Evolutionary conservation across 2,797 vertebrate species (phyloP).

Genomic region (Cephalopachus bancanus): DNA sequence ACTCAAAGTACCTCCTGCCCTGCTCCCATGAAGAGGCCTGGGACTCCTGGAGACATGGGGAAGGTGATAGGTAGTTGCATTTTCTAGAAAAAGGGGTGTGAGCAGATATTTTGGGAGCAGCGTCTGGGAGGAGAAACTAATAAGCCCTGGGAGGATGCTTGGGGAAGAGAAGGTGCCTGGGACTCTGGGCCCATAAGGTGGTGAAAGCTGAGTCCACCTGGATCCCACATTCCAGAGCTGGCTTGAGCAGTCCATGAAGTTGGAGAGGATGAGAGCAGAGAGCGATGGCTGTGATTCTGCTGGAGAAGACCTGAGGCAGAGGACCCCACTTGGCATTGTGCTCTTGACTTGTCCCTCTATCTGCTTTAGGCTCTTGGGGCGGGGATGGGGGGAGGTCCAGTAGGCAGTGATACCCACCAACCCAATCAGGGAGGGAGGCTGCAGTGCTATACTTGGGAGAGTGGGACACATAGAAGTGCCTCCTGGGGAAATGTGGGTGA

Average conservation of each 20-base stretch:
- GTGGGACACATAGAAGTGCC: background rate
- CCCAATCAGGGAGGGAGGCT: background rate
- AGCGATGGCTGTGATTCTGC: background rate
- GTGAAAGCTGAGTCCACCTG: background rate
- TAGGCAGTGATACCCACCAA: background rate
- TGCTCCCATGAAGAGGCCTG: background rate
- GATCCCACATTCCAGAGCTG: background rate
- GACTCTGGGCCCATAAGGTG: background rate
- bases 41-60: background rate
- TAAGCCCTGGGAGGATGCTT: background rate
- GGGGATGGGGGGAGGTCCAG: background rate
- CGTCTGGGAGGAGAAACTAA: background rate
- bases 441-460: background rate
- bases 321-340: background rate
- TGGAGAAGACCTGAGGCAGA: background rate
- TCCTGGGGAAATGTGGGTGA: background rate
- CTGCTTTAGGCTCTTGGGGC: background rate
- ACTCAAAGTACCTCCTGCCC: background rate
- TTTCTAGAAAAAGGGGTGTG: background rate
- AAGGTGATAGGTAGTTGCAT: background rate
- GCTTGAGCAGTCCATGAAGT: background rate
- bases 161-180: background rate
- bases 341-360: background rate
- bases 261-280: background rate
- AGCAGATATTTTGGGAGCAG: background rate